phyloP scores from a whole-genome alignment of 2,113 vertebrate species.

The Apaloderma vittatum region DNA sequence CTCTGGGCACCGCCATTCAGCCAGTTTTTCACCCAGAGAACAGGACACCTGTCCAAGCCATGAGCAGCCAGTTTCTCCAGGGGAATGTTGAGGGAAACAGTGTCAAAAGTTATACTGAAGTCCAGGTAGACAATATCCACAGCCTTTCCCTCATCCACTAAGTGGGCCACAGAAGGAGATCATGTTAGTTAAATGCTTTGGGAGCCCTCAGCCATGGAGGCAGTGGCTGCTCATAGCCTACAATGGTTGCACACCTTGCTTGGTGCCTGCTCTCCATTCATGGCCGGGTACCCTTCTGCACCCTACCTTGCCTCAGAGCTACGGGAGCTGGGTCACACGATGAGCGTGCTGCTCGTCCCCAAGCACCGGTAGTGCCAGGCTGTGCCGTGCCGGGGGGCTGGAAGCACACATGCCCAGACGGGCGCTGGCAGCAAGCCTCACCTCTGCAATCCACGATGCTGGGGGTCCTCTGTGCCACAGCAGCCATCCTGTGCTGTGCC shows the following conservation, averaged over 20 bases:
- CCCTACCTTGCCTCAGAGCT: neutral
- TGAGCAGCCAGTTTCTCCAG: neutral
- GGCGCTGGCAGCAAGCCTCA: neutral
- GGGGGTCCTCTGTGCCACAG: neutral
- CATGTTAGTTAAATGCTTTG: neutral
- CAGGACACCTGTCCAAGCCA: accelerated
- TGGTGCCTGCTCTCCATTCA: neutral
- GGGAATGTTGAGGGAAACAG: neutral
- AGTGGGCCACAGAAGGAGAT: accelerated
- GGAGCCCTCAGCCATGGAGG: accelerated
- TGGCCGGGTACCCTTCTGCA: neutral
- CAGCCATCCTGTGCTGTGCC: neutral
- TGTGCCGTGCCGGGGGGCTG: neutral
- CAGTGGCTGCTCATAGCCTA: neutral
- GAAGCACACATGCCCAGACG: neutral
- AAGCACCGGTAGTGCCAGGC: accelerated
- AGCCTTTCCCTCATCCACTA: neutral
- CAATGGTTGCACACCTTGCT: neutral
- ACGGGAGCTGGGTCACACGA: neutral
- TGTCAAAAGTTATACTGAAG: neutral
- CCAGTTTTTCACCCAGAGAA: neutral
- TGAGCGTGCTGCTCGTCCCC: accelerated
- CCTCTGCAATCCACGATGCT: neutral
- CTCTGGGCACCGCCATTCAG: neutral
- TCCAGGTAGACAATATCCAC: neutral